These are phyloP conservation scores for Melanophora roralis DNA, from an alignment of 2,888 invertebrate genomes.

Conservation along the genomic window DNA sequence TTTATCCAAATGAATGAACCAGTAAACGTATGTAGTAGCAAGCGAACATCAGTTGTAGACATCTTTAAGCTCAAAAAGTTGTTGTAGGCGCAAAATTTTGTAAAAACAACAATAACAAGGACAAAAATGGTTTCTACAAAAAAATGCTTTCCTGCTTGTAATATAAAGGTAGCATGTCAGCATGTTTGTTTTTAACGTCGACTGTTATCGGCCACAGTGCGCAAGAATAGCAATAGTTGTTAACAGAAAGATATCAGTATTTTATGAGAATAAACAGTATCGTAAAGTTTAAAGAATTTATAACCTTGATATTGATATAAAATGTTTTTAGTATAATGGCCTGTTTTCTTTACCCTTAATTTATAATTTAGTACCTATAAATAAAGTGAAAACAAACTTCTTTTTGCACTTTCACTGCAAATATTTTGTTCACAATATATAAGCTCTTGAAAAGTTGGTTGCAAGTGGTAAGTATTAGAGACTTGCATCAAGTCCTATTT, in stretches of 20 bases:
- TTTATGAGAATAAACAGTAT: not conserved
- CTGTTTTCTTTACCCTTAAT: no score
- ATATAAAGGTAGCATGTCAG: conserved; percentile 44
- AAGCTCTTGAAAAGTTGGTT: no score
- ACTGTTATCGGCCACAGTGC: conserved; percentile 27
- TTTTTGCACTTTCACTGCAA: no score
- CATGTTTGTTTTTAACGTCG: conserved; percentile 43
- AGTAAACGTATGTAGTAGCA: conserved; percentile 8
- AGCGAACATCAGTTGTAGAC: conserved; percentile 47
- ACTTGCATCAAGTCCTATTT: no score
- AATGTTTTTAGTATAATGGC: no score
- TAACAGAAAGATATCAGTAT: not conserved
- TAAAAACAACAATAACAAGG: conserved; percentile 26
- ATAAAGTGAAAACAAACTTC: no score
- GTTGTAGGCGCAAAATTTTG: conserved; percentile 52
- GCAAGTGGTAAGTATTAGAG: no score
- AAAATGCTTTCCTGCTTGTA: conserved; percentile 12
- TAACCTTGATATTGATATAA: no score
- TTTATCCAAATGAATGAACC: conserved; percentile 42
- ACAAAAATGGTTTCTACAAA: not conserved
- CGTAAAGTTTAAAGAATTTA: no score
- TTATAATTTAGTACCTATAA: no score
- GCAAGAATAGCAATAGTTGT: not conserved
- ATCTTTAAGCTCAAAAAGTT: conserved; percentile 58
- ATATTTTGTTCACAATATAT: no score